Conservation (phyloP, 2,113 vertebrate genomes). For the Otolemur garnettii region DNA sequence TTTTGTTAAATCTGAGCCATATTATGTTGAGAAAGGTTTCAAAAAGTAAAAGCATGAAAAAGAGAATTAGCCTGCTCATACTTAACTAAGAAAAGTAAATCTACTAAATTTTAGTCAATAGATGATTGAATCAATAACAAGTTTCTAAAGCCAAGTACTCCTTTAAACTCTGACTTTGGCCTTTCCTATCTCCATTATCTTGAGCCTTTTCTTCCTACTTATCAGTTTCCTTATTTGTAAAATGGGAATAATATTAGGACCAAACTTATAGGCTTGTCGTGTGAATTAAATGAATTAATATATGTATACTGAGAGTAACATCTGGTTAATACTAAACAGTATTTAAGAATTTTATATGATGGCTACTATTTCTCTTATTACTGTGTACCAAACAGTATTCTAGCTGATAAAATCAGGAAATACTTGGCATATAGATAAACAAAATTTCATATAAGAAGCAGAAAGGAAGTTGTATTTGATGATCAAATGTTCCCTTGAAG, state of each 20-base stretch:
- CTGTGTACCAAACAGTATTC: not conserved
- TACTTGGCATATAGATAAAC: not conserved
- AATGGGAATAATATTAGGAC: not conserved
- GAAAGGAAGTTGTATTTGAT: not conserved
- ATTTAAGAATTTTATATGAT: not conserved
- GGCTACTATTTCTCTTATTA: not conserved
- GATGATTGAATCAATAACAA: not conserved
- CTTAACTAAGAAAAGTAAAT: conserved; percentile 2
- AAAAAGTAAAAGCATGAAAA: not conserved
- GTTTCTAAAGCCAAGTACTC: not conserved
- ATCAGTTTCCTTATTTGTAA: not conserved
- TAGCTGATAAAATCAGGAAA: not conserved
- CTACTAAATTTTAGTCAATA: not conserved
- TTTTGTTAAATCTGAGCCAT: not conserved
- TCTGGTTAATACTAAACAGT: not conserved
- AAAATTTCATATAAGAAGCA: not conserved
- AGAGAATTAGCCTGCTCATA: not conserved
- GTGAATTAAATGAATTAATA: not conserved
- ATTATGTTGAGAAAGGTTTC: not conserved
- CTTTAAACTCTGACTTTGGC: not conserved
- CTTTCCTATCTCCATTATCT: not conserved
- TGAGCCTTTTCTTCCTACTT: not conserved
- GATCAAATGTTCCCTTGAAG: not conserved
- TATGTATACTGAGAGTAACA: not conserved
- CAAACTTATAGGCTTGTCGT: not conserved